Conservation (phyloP, 2,797 vertebrate genomes). For the Pygocentrus nattereri region DNA sequence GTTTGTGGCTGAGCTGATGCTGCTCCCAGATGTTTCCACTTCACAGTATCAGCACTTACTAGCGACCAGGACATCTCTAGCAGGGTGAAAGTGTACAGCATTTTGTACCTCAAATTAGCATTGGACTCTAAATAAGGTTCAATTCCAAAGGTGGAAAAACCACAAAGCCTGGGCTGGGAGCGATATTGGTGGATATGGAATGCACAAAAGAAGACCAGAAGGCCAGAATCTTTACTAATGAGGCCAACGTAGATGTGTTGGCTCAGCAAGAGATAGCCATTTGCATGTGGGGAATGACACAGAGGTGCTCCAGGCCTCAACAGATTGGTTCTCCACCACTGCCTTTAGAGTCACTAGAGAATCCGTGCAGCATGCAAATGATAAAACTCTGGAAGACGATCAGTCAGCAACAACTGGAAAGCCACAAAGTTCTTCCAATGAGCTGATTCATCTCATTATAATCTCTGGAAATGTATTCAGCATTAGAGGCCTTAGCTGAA, state of each 20-base stretch:
- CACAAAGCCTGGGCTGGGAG: background rate
- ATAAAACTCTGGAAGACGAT: background rate
- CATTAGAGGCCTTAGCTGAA: no score
- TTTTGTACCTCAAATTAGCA: no score
- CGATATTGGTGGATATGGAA: background rate
- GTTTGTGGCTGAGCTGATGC: no score
- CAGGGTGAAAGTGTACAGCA: no score
- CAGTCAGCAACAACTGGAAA: background rate
- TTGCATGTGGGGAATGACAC: background rate
- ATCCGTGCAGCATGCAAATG: background rate
- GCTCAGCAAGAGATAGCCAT: constrained; percentile 62
- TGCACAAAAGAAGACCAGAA: background rate
- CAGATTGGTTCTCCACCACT: constrained; percentile 15
- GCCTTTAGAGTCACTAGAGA: background rate
- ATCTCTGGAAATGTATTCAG: no score
- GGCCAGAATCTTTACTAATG: constrained; percentile 63
- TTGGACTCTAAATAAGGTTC: no score
- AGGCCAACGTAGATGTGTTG: constrained; percentile 66
- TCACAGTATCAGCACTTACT: no score
- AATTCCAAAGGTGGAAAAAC: no score
- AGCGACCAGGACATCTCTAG: no score
- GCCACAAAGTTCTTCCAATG: background rate
- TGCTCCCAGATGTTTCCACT: no score
- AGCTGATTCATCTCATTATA: background rate
- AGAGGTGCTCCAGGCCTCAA: constrained; percentile 7